A percentile compares a stretch with the other conserved stretches of the same genome.
These are phyloP conservation scores for Amaurobius ferox DNA, from an alignment of 2,888 invertebrate genomes.

Conservation along the genomic window DNA sequence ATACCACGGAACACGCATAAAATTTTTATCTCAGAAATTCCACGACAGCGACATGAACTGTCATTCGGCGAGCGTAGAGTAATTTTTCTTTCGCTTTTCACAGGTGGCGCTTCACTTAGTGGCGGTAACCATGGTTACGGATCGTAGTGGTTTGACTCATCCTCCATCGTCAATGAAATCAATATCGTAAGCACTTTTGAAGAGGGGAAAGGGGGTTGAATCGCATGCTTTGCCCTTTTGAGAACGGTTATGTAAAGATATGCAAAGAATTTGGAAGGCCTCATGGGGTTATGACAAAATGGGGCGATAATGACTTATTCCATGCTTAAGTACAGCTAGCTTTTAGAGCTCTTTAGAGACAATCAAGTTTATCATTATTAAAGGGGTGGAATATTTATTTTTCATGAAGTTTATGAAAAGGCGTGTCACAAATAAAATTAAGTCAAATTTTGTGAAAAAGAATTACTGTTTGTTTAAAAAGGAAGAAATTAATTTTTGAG, in stretches of 20 bases:
- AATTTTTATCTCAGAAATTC: constrained; percentile 37
- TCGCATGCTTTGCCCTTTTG: background rate
- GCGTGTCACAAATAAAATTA: too few relatives aligned
- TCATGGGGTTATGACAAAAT: constrained; percentile 1
- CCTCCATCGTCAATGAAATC: constrained; percentile 71
- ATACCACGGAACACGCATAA: constrained; percentile 8
- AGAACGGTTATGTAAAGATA: background rate
- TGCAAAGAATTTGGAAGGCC: constrained; percentile 8
- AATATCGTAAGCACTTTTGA: constrained; percentile 44
- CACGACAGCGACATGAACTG: constrained; percentile 32
- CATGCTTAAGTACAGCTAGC: too few relatives aligned
- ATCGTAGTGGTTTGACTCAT: constrained; percentile 65
- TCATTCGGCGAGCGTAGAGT: constrained; percentile 21
- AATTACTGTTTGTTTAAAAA: too few relatives aligned
- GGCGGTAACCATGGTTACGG: constrained; percentile 64
- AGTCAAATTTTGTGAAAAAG: too few relatives aligned
- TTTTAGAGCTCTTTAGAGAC: too few relatives aligned
- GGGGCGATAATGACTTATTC: background rate
- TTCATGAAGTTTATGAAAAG: too few relatives aligned
- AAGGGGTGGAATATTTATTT: too few relatives aligned
- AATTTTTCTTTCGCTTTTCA: constrained; percentile 52
- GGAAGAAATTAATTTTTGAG: too few relatives aligned
- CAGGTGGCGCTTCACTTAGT: constrained; percentile 65
- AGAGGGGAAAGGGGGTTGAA: constrained; percentile 24
- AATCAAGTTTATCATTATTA: too few relatives aligned